Evolutionary conservation across 2,797 vertebrate genomes (phyloP), one percentile per base, ranked within the genome.

Genomic region (Sylvilagus floridanus): DNA sequence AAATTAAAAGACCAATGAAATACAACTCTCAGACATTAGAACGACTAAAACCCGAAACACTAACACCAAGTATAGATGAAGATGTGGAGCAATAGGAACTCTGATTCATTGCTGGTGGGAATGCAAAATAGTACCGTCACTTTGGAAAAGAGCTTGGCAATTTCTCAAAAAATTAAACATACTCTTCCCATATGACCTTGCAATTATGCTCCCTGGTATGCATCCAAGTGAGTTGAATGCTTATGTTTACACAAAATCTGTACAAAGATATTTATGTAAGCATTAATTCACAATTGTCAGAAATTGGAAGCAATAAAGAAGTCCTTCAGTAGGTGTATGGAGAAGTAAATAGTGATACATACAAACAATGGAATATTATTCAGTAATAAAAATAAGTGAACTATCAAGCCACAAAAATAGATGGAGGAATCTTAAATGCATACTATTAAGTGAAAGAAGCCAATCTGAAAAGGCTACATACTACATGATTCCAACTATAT

Each of bases 301-400:
- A 95, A 90, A 63, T 63, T 85, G 11, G 69, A 78, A 94, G 17
- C 42, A 91, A 76, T 35, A 19, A 85, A 50, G 17, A 63, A 84
- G 28, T 82, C 60, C 42, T 82, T 92, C 22, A 87, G 37, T 90
- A 90, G 28, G 13, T 90, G 19, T 75, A 66, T 75, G 37, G 24
- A 68, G 47, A 77, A 89, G 19, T 68, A 68, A 89, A 85, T n/a
- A 84, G 17, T 87, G 52, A 66, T 92, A 73, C 26, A 96, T 66
- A 32, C 65, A 90, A 57, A 75, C 28, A 88, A 30, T 87, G 21
- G 16, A 85, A 78, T 91, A 85, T 94, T 92, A 85, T 72, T 88
- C 50, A 88, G n/a, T 82, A 81, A n/a, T 91, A 93, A 92, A 93
- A 82, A 73, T 16, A 95, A 75, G 57, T 60, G 66, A 88, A 35